Conservation (phyloP, 2,888 invertebrate genomes). For the Zonitis immaculata region DNA sequence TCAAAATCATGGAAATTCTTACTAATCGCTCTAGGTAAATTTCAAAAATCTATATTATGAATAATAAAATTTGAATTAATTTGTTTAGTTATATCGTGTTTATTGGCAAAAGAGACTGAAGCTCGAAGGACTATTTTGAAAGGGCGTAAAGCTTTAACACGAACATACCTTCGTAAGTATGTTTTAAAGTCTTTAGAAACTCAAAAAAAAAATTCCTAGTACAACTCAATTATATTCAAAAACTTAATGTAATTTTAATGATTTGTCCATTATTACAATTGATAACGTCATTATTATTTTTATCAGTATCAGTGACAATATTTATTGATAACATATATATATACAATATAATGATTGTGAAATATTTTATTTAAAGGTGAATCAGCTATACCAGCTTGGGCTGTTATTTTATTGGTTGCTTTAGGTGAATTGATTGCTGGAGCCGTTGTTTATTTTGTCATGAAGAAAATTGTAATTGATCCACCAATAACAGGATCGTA, state of each 20-base stretch:
- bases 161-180: slow-evolving; percentile 73
- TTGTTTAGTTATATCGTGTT: slow-evolving; percentile 54
- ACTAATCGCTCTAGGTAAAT: neutral
- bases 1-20: slow-evolving; percentile 1
- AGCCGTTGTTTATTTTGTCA: slow-evolving; percentile 60
- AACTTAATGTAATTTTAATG: neutral
- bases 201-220: too few species aligned
- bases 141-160: slow-evolving; percentile 72
- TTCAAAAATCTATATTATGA: too few species aligned
- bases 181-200: neutral
- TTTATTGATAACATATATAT: neutral
- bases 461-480: slow-evolving; percentile 66
- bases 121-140: slow-evolving; percentile 73
- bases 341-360: too few species aligned
- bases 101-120: slow-evolving; percentile 65
- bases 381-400: slow-evolving; percentile 73
- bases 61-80: too few species aligned
- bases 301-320: neutral
- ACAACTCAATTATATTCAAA: neutral
- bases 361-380: slow-evolving; percentile 53
- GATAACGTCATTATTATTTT: neutral
- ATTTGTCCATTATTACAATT: too few species aligned
- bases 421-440: slow-evolving; percentile 67
- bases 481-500: slow-evolving; percentile 49
- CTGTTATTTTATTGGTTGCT: slow-evolving; percentile 64